Evolutionary conservation across 1,140 invertebrate genomes (phyloP).

Genomic region (Eriocheir sinensis): DNA sequence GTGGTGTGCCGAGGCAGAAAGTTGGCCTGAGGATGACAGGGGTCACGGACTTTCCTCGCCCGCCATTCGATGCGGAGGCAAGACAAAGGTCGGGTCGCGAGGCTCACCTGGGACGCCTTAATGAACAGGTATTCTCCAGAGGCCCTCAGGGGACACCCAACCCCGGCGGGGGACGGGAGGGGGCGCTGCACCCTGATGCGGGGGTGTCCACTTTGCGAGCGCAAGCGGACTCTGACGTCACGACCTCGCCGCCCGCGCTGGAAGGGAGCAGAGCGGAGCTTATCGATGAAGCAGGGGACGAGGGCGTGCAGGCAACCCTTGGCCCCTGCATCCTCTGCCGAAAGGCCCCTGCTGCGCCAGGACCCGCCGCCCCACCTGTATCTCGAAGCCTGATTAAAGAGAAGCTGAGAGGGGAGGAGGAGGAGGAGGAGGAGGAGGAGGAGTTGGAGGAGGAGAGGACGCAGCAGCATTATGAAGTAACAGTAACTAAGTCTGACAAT

Average conservation of each 20-base stretch:
- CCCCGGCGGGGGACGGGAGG: not conserved
- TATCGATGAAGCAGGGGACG: no score
- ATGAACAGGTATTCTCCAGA: not conserved
- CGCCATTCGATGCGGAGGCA: not conserved
- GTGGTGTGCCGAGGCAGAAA: not conserved
- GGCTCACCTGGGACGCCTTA: not conserved
- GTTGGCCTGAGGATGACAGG: not conserved
- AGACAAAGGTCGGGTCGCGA: not conserved
- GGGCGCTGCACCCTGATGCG: not conserved
- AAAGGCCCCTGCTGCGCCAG: no score
- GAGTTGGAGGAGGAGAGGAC: not conserved
- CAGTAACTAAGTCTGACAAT: not conserved
- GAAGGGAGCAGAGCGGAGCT: no score
- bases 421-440: slow-evolving; percentile 20
- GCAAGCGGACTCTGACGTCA: not conserved
- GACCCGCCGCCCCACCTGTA: no score
- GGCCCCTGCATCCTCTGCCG: no score
- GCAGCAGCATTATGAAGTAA: not conserved
- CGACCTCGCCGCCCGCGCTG: no score
- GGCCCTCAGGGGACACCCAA: not conserved
- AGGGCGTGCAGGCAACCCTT: no score
- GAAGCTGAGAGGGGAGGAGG: not conserved
- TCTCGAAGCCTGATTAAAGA: no score
- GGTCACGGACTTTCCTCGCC: not conserved
- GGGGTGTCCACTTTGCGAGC: not conserved